These are phyloP conservation scores for Acrossocheilus wenchowensis DNA, from an alignment of 2,797 vertebrate species.

Conservation along the genomic window DNA sequence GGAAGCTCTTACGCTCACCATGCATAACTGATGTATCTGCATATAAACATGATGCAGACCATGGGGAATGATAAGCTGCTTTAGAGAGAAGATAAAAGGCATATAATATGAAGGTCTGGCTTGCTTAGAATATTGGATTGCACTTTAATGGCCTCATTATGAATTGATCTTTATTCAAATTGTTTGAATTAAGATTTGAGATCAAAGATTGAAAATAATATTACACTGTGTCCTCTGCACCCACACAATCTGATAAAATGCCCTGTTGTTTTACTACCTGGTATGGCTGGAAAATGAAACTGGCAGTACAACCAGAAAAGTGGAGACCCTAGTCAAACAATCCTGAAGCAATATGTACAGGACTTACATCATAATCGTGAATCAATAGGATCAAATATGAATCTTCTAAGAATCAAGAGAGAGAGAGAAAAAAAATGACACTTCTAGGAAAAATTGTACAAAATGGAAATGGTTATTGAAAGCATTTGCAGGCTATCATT, in stretches of 20 bases:
- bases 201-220: conserved; percentile 12
- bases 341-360: background rate
- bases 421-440: no score
- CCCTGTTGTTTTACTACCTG: background rate
- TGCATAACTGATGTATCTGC: conserved; percentile 36
- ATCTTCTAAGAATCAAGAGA: background rate
- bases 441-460: no score
- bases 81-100: conserved; percentile 8
- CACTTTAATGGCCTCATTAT: conserved; percentile 7
- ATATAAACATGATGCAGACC: conserved; percentile 27
- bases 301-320: background rate
- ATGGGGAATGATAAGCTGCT: conserved; percentile 13
- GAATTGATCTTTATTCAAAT: conserved; percentile 17
- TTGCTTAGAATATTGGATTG: conserved; percentile 16
- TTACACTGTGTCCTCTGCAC: background rate
- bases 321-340: background rate
- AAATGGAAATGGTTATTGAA: background rate
- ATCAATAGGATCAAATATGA: background rate
- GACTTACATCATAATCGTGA: background rate
- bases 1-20: conserved; percentile 29
- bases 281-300: background rate
- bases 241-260: background rate
- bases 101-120: conserved; percentile 8
- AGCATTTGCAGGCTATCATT: background rate
- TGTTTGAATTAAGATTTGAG: conserved; percentile 3